phyloP scores from a whole-genome alignment of 1,140 invertebrate genomes.

The Gerris buenoi region DNA sequence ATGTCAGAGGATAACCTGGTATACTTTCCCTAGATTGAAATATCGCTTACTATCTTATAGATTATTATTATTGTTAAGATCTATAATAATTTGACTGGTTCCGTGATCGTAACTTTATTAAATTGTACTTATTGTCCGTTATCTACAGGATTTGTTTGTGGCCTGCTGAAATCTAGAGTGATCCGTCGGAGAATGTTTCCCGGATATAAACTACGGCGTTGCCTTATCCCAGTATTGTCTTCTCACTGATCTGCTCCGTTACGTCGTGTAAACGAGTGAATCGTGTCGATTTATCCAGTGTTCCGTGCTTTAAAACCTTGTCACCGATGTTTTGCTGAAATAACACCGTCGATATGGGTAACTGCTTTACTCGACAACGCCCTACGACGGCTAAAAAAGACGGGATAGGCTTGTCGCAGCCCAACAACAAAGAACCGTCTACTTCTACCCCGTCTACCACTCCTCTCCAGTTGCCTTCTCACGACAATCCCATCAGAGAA shows the following conservation, averaged over 20 bases:
- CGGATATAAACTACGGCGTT: not conserved
- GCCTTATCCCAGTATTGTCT: not conserved
- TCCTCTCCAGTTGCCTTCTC: constrained; percentile 17
- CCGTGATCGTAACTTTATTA: not conserved
- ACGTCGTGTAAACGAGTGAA: not conserved
- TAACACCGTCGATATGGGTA: constrained; percentile 20
- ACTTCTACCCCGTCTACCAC: constrained; percentile 18
- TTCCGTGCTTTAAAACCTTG: not conserved
- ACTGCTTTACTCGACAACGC: constrained; percentile 25
- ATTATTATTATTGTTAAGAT: not conserved
- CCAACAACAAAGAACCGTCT: constrained; percentile 16
- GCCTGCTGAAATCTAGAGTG: not conserved
- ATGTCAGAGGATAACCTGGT: not conserved
- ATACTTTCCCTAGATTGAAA: not conserved
- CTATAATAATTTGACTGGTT: not conserved
- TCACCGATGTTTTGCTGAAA: not conserved
- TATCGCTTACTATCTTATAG: not conserved
- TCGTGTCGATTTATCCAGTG: not conserved
- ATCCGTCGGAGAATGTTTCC: not conserved
- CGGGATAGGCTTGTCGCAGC: constrained; percentile 13
- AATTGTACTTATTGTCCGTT: not conserved
- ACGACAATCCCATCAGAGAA: constrained; percentile 18
- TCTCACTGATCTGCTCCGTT: not conserved
- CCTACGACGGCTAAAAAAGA: constrained; percentile 22
- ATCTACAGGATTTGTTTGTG: not conserved